phyloP scores from a whole-genome alignment of 1,140 invertebrate genomes.

The Drosophila nigrodunni region DNA sequence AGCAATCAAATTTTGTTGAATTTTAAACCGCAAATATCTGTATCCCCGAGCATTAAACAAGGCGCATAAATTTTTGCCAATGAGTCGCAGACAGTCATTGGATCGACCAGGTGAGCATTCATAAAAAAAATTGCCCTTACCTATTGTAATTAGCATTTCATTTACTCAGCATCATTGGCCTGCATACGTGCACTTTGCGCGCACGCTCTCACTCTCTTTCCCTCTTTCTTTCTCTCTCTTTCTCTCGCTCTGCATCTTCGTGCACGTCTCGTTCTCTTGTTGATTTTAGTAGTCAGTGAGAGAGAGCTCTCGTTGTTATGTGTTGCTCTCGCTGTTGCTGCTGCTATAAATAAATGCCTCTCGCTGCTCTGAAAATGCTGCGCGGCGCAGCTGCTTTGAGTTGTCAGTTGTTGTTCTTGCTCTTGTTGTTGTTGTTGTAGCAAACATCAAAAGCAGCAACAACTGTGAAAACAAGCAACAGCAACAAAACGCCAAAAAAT shows the following conservation, averaged over 20 bases:
- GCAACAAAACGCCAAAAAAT: conserved; percentile 51
- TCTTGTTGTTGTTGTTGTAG: conserved; percentile 56
- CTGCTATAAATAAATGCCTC: conserved; percentile 54
- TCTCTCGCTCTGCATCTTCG: conserved; percentile 1
- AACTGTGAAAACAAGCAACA: conserved; percentile 60
- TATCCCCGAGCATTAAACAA: conserved; percentile 59
- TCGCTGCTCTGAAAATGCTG: conserved; percentile 62
- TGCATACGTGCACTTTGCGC: conserved; percentile 74
- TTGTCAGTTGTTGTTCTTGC: conserved; percentile 39
- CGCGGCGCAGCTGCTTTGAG: conserved; percentile 75
- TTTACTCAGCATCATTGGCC: conserved; percentile 54
- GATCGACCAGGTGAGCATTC: conserved; percentile 81
- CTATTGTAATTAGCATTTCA: conserved; percentile 57
- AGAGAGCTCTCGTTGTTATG: conserved; percentile 37
- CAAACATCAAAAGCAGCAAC: conserved; percentile 54
- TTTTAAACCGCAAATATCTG: conserved; percentile 63
- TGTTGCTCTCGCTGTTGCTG: conserved; percentile 38
- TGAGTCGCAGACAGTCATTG: conserved; percentile 84
- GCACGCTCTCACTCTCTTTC: conserved; percentile 62
- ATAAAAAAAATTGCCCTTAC: conserved; percentile 42
- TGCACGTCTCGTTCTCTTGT: conserved; percentile 24
- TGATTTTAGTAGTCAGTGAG: conserved; percentile 1
- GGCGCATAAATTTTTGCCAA: conserved; percentile 81
- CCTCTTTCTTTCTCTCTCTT: conserved; percentile 27
- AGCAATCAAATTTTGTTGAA: conserved; percentile 71